These are phyloP conservation scores for Bubo scandiacus DNA, from an alignment of 2,113 vertebrate genomes.

Conservation along the genomic window DNA sequence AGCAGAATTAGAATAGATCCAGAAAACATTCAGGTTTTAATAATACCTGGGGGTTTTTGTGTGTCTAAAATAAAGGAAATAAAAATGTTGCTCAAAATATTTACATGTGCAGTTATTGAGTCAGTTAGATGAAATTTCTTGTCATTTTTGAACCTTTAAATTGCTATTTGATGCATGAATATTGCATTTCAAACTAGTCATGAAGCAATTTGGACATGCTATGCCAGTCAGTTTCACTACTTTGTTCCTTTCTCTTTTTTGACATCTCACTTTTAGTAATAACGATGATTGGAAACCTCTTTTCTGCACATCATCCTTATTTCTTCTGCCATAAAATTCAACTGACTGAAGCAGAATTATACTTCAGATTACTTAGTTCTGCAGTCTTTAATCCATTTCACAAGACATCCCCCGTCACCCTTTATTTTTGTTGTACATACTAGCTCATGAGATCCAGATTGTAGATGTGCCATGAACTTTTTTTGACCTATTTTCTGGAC, in stretches of 20 bases:
- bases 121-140: neutral
- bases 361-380: neutral
- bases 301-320: neutral
- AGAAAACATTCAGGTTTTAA: neutral
- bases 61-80: neutral
- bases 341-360: neutral
- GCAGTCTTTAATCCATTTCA: neutral
- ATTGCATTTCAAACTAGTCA: neutral
- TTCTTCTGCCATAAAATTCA: neutral
- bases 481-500: neutral
- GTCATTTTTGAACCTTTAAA: neutral
- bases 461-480: neutral
- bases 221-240: neutral
- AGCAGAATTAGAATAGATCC: neutral
- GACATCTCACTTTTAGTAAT: neutral
- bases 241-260: neutral
- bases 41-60: neutral
- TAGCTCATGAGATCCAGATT: neutral
- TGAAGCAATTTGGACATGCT: neutral
- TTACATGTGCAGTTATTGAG: neutral
- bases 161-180: neutral
- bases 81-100: neutral
- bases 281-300: neutral
- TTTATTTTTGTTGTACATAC: neutral
- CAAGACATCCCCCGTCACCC: accelerated